phyloP scores from a whole-genome alignment of 1,140 invertebrate species.

The Hesperophylax magnus region DNA sequence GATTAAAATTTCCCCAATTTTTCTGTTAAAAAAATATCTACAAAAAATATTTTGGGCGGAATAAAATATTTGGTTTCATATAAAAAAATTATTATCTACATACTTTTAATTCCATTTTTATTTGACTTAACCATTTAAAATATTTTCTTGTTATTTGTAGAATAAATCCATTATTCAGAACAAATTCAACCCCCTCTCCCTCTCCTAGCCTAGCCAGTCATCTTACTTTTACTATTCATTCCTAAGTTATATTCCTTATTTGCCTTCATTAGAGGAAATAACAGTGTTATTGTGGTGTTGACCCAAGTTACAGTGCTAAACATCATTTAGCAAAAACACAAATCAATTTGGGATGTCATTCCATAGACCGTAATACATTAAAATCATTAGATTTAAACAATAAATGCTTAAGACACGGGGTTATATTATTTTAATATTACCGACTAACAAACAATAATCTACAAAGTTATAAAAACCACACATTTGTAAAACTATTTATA shows the following conservation, averaged over 20 bases:
- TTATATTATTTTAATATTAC: background rate
- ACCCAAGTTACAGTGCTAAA: background rate
- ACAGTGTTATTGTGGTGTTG: background rate
- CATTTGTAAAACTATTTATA: background rate
- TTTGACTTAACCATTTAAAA: background rate
- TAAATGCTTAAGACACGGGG: slow-evolving; percentile 23
- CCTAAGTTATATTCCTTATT: background rate
- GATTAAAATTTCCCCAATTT: no score
- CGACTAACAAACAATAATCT: background rate
- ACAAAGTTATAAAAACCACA: slow-evolving; percentile 18
- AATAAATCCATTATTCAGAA: slow-evolving; percentile 1
- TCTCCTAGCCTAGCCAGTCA: slow-evolving; percentile 29
- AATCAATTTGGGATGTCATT: background rate
- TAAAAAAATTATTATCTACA: background rate
- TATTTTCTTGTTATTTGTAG: background rate
- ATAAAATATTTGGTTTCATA: background rate
- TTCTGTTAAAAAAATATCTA: background rate
- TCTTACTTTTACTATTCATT: slow-evolving; percentile 17
- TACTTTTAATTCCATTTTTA: background rate
- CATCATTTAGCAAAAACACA: background rate
- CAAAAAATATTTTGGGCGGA: slow-evolving; percentile 23
- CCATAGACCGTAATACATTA: background rate
- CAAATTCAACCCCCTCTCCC: background rate
- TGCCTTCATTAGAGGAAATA: background rate
- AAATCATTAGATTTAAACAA: background rate